Base-by-base conservation (phyloP, 2,888 invertebrate species). In the Euzetes globulus region DNA sequence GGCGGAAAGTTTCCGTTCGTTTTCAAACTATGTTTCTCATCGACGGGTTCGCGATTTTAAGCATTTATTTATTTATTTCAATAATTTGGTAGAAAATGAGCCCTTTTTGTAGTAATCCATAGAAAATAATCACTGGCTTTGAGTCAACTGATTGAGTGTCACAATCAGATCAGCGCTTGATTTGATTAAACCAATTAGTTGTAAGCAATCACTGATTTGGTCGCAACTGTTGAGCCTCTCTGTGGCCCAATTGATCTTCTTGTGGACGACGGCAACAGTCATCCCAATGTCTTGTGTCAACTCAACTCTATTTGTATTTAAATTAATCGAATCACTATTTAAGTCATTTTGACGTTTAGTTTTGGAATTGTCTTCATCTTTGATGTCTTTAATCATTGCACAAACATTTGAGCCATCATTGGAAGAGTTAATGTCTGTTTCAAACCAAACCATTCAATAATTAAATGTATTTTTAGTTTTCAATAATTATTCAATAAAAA, bases 1-100 rank as follows among this genome's bases (percentile, higher is more conserved):
- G 94, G 91, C 84, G 94, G 94, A 79, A 96, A 96, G 86, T 94
- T 94, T 85, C 98, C 98, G 79, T 98, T 95, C 87, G 92, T 96
- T 81, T 92, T 98, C 91, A 98, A 98, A 86, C 86, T 98, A 80
- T 97, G 97, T 83, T 98, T 97, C 87, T 96, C 96, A 25, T 93
- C 94, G 7, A 75, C 78, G 50, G 77, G 77, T 27, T 47, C 76
- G 22, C 58, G 77, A 68, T 72, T 75, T 65, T 75, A 50, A 58
- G 25, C 25, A 25, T 60, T 60, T 13, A 11, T 60, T 60, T 19
- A 60, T 29, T 17, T 22, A 60, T n/a, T 19, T 19, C 5, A 52
- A 52, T 19, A 52, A n/a, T 52, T 52, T n/a, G 5, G 19, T 19
- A 5, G 5, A n/a, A 17, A 17, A 17, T 47, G 2, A 17, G 13